Evolutionary conservation across 2,888 invertebrate genomes (phyloP), one percentile per base, ranked within the genome.

Genomic region (Drosophila heteroneura): DNA sequence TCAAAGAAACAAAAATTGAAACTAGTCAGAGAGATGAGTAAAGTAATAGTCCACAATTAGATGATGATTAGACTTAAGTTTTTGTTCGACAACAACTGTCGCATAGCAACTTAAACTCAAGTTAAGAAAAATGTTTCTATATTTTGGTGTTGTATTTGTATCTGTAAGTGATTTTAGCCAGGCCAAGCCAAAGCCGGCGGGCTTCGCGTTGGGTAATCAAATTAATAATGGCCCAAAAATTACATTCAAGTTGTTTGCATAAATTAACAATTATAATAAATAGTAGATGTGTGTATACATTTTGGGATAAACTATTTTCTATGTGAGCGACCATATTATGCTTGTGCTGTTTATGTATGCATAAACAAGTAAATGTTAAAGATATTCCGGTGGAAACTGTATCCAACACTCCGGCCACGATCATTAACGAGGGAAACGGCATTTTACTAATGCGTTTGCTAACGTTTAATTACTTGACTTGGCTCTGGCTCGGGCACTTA

Each of bases 191-290:
- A 4, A 2, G 47, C 47, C 47, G 47, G 54, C 52, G 57, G 74
- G 77, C 71, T 37, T 51, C 56, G 60, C 61, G 69, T 91, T 88
- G 91, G 73, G 90, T 82, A 89, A 90, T 89, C 80, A 90, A 85
- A 85, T 91, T 86, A 85, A 86, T 91, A 90, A 91, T 90, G 82
- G 77, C 76, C 80, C 62, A 57, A 81, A 79, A 86, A 90, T 87
- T 87, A 85, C 82, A 81, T 89, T 76, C 76, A 74, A 85, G 84
- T 88, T 82, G 76, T 87, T 82, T 91, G 91, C 89, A 91, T 91
- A 92, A 91, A 92, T 92, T 92, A 92, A 81, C 91, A 91, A 91
- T 90, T 89, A 91, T 71, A 69, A 92, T 71, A 33, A 19, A 60
- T 68, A 56, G 68, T 26, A n/a, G 16, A 47, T 33, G n/a, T 41